Conservation (phyloP, 2,797 vertebrate genomes). For the Mormyrus proboscirostris region DNA sequence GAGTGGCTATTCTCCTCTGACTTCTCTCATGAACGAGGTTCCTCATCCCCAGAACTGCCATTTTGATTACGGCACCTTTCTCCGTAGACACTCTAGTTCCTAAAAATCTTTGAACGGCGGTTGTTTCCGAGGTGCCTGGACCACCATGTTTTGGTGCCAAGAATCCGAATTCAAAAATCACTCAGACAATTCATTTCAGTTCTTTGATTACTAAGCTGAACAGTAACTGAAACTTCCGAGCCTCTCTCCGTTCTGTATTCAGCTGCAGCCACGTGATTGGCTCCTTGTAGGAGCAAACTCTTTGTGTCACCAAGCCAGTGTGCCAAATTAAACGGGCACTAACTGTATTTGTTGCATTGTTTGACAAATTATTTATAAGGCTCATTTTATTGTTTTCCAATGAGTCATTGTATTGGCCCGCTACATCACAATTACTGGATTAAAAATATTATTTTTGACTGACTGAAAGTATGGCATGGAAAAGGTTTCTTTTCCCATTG, state of each 20-base stretch:
- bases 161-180: background rate
- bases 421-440: background rate
- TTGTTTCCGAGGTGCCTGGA: background rate
- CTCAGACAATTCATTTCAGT: background rate
- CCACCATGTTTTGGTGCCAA: background rate
- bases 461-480: constrained; percentile 18
- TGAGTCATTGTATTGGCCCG: background rate
- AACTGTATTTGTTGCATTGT: background rate
- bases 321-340: background rate
- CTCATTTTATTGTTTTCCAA: background rate
- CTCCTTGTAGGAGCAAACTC: background rate
- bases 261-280: background rate
- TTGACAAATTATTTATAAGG: background rate
- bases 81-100: background rate
- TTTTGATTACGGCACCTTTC: background rate
- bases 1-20: too few relatives aligned
- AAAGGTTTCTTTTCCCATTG: constrained; percentile 27
- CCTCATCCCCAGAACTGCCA: background rate
- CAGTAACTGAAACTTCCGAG: background rate
- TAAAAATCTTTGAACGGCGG: background rate
- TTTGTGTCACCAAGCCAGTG: background rate
- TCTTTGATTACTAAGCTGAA: background rate
- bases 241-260: background rate
- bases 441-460: background rate
- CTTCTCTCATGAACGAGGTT: background rate